phyloP scores from a whole-genome alignment of 2,888 invertebrate species.

The Philereme vetulata region DNA sequence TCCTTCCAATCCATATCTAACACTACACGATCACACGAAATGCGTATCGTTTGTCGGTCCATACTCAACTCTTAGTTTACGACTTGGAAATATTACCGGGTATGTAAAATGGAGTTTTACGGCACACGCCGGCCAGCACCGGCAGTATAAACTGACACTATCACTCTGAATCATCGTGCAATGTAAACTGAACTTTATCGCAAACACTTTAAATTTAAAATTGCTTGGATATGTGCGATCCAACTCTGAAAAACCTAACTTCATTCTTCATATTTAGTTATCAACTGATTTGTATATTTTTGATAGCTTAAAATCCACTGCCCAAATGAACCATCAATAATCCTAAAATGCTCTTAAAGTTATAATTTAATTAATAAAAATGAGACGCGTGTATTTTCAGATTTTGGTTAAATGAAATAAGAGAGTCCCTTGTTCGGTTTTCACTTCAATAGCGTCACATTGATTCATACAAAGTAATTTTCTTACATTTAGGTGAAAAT shows the following conservation, averaged over 20 bases:
- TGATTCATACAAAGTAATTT: no score
- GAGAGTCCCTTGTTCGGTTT: no score
- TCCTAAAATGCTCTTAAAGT: no score
- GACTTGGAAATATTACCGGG: slow-evolving; percentile 63
- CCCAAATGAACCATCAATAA: no score
- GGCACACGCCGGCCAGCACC: slow-evolving; percentile 43
- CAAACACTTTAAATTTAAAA: not conserved
- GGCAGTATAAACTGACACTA: not conserved
- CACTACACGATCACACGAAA: slow-evolving; percentile 31
- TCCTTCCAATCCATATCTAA: slow-evolving; percentile 15
- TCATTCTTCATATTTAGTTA: no score
- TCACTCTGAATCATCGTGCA: not conserved
- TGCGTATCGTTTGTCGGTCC: slow-evolving; percentile 44
- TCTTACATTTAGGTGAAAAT: not conserved
- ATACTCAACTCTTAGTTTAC: slow-evolving; percentile 56
- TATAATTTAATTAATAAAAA: no score
- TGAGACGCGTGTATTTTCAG: no score
- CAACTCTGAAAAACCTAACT: no score
- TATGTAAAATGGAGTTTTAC: slow-evolving; percentile 72
- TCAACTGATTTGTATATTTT: no score
- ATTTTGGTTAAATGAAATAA: no score
- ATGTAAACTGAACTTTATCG: slow-evolving; percentile 2
- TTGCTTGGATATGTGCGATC: not conserved
- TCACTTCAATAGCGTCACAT: no score
- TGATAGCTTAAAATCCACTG: no score